Percentiles rank a stretch among this genome's conserved stretches.
phyloP scores from a whole-genome alignment of 2,888 invertebrate genomes.

The Linyphia triangularis region DNA sequence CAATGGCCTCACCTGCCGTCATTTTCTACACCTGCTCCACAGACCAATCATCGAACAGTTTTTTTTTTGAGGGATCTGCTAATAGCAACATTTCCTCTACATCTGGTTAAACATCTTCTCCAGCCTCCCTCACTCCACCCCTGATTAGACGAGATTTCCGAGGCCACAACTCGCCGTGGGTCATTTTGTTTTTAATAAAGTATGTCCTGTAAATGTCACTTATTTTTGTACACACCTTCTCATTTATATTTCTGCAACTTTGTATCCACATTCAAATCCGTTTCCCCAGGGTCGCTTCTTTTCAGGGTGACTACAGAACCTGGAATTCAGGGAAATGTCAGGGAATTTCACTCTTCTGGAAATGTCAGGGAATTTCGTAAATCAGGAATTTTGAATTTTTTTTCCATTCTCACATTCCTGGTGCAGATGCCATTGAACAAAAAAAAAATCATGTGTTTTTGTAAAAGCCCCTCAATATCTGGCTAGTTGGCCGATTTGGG shows the following conservation, averaged over 20 bases:
- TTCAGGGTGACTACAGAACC: no score
- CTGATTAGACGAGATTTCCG: neutral
- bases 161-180: neutral
- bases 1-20: conserved; percentile 55
- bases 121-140: neutral
- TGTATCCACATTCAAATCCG: neutral
- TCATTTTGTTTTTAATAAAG: no score
- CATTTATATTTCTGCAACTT: conserved; percentile 5
- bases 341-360: no score
- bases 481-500: no score
- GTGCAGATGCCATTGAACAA: no score
- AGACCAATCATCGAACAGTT: conserved; percentile 26
- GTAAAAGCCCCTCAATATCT: no score
- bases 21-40: conserved; percentile 57
- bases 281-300: neutral
- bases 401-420: no score
- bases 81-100: conserved; percentile 46
- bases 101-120: conserved; percentile 66
- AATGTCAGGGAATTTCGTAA: no score
- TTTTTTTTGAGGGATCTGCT: conserved; percentile 2
- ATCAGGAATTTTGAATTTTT: no score
- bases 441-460: no score
- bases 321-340: no score
- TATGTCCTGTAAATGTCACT: no score
- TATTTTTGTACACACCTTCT: conserved; percentile 2